Evolutionary conservation across 2,797 vertebrate species (phyloP).

Genomic region (Phyllotis vaccarum): DNA sequence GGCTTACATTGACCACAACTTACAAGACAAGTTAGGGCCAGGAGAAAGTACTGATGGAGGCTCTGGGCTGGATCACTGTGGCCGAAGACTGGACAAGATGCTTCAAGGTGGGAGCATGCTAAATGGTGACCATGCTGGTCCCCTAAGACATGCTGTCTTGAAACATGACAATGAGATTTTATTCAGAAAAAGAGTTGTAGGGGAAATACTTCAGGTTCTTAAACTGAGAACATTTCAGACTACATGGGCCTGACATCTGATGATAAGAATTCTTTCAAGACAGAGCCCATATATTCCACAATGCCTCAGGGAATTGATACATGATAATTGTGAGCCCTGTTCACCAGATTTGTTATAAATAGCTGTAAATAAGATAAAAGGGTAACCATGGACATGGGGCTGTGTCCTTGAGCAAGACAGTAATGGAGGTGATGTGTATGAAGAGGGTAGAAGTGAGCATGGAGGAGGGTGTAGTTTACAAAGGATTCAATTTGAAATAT

Average conservation of each 20-base stretch:
- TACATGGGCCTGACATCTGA: not conserved
- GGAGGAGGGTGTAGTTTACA: not conserved
- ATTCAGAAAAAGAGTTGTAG: not conserved
- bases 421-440: no score
- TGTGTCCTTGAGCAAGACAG: not conserved
- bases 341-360: not conserved
- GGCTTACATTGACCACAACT: not conserved
- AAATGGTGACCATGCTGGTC: not conserved
- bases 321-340: no score
- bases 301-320: not conserved
- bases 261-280: not conserved
- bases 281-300: not conserved
- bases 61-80: fast-evolving
- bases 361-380: no score
- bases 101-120: fast-evolving
- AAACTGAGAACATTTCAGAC: not conserved
- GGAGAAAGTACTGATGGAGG: fast-evolving
- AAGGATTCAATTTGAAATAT: not conserved
- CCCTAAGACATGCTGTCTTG: not conserved
- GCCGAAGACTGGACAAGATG: not conserved
- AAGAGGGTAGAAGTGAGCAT: not conserved
- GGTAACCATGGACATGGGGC: not conserved
- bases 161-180: not conserved
- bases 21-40: not conserved
- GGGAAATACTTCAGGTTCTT: not conserved